These are phyloP conservation scores for Hydra vulgaris DNA, from an alignment of 30 jellyfish, hydroid and myxozoan species.

Conservation along the genomic window DNA sequence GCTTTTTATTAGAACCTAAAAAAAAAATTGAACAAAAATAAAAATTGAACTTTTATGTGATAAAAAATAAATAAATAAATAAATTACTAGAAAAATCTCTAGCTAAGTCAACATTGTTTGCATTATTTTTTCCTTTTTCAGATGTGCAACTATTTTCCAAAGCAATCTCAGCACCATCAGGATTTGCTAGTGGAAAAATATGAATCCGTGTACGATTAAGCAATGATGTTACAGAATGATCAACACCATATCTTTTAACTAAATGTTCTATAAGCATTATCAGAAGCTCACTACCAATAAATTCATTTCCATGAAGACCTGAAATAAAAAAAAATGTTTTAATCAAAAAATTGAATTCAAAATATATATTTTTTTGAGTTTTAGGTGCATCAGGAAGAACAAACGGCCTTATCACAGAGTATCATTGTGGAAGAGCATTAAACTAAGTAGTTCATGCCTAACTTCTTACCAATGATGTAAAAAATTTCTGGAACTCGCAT, in stretches of 20 bases:
- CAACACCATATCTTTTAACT: conserved; percentile 73
- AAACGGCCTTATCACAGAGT: neutral
- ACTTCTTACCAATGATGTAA: no score
- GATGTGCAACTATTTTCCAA: conserved; percentile 80
- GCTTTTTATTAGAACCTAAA: conserved; percentile 1
- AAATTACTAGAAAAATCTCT: conserved; percentile 65
- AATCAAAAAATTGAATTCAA: no score
- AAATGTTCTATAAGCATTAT: conserved; percentile 56
- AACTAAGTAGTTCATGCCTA: no score
- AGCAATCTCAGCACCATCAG: conserved; percentile 92
- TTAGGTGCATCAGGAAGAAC: neutral
- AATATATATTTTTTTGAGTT: neutral
- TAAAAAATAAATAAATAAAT: neutral
- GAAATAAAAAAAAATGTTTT: neutral
- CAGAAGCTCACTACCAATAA: conserved; percentile 82
- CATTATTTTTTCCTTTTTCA: conserved; percentile 60
- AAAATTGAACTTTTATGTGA: neutral
- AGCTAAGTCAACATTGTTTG: conserved; percentile 80
- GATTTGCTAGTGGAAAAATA: conserved; percentile 79
- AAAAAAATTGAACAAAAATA: neutral
- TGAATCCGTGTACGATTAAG: conserved; percentile 82
- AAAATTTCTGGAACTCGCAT: no score
- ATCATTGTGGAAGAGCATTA: neutral
- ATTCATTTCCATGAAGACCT: conserved; percentile 98
- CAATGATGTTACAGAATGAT: conserved; percentile 37